Percentiles rank a stretch among this genome's conserved stretches.
Conservation (phyloP, 2,113 vertebrate genomes). For the Oreotrochilus melanogaster region DNA sequence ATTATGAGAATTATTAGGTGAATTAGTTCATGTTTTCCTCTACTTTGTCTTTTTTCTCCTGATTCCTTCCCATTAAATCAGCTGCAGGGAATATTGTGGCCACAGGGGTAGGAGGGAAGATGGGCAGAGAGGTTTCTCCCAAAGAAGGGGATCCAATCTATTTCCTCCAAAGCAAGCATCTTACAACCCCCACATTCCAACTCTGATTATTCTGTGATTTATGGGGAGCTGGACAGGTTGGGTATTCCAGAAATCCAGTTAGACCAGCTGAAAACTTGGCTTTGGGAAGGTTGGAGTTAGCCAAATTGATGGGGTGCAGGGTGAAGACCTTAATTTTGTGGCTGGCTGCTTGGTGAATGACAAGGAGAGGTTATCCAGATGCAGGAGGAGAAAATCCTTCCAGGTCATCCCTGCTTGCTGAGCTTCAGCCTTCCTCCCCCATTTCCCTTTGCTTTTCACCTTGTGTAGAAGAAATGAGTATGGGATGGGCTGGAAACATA, state of each 20-base stretch:
- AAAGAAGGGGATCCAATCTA: not conserved
- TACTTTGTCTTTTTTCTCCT: not conserved
- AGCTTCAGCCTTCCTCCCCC: not conserved
- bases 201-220: not conserved
- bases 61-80: not conserved
- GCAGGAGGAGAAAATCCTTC: not conserved
- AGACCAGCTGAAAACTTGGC: not conserved
- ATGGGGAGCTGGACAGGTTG: not conserved
- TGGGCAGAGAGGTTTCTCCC: not conserved
- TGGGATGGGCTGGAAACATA: not conserved
- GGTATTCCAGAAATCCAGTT: not conserved
- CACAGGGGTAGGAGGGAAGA: not conserved
- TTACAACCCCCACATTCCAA: not conserved
- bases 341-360: not conserved
- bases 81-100: not conserved
- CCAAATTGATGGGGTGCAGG: not conserved
- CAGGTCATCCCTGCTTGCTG: not conserved
- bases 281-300: not conserved
- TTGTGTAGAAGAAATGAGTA: not conserved
- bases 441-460: slow-evolving; percentile 1
- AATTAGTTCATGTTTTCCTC: not conserved
- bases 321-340: not conserved
- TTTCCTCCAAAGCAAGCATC: not conserved
- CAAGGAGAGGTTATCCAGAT: not conserved
- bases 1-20: not conserved